Evolutionary conservation across 2,113 vertebrate genomes (phyloP).

Genomic region (Macheiramphus alcinus): DNA sequence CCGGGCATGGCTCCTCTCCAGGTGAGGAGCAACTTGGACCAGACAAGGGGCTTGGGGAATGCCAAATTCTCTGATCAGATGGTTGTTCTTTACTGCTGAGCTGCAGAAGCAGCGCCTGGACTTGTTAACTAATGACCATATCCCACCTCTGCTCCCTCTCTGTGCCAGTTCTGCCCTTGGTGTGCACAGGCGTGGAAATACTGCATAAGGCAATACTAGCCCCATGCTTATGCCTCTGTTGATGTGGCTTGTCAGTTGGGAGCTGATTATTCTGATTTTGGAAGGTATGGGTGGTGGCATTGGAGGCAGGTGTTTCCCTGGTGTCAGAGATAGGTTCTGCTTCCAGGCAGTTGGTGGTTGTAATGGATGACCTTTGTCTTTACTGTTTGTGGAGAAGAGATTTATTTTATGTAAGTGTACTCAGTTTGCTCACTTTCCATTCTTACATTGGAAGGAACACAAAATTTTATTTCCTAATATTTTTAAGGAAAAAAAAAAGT

Average conservation of each 20-base stretch:
- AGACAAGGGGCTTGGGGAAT: background rate
- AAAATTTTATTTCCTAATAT: background rate
- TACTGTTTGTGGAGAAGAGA: background rate
- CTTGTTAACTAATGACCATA: background rate
- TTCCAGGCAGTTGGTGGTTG: background rate
- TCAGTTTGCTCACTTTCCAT: background rate
- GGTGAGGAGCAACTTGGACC: background rate
- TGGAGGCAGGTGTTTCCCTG: background rate
- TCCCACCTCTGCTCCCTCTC: background rate
- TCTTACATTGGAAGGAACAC: background rate
- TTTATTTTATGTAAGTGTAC: background rate
- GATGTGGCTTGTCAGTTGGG: background rate
- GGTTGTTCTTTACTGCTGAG: background rate
- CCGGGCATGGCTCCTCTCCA: background rate
- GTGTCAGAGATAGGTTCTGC: background rate
- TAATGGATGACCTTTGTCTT: background rate
- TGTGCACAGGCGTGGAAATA: background rate
- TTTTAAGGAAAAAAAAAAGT: background rate
- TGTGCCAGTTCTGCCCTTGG: background rate
- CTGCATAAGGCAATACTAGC: background rate
- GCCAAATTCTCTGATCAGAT: rapidly evolving
- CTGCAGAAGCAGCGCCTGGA: background rate
- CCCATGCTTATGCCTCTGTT: background rate
- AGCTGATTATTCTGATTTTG: background rate
- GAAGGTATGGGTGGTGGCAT: background rate